A percentile compares a stretch with the other conserved stretches of the same genome.
phyloP scores from a whole-genome alignment of 2,797 vertebrate species.

The Trematomus bernacchii region DNA sequence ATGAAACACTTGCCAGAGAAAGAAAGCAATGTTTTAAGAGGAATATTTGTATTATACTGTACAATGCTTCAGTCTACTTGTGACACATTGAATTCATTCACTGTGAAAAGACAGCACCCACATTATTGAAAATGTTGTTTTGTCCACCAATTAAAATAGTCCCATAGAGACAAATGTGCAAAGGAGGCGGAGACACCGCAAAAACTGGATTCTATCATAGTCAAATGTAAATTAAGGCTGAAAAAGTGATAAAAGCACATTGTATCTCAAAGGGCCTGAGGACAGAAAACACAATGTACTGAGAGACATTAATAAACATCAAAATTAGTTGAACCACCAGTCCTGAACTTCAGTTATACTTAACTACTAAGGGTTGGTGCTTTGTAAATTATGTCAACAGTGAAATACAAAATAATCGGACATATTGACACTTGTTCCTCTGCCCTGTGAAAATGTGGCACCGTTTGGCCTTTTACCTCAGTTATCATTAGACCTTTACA shows the following conservation, averaged over 20 bases:
- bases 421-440: constrained; percentile 43
- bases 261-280: not conserved
- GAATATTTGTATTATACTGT: not conserved
- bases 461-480: constrained; percentile 52
- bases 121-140: not conserved
- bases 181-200: not conserved
- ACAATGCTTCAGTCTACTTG: not conserved
- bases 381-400: constrained; percentile 45
- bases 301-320: not conserved
- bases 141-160: not conserved
- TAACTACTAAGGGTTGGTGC: constrained; percentile 26
- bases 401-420: constrained; percentile 43
- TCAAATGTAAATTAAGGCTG: not conserved
- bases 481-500: constrained; percentile 63
- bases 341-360: constrained; percentile 32
- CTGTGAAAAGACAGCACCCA: not conserved
- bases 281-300: not conserved
- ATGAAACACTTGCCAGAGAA: constrained; percentile 12
- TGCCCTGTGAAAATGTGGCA: constrained; percentile 29
- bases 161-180: not conserved
- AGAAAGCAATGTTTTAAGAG: not conserved
- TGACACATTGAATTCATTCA: not conserved
- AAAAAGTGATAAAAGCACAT: not conserved
- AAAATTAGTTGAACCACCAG: not conserved
- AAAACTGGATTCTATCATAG: not conserved